phyloP scores from a whole-genome alignment of 2,797 vertebrate species.

The Pygocentrus nattereri region DNA sequence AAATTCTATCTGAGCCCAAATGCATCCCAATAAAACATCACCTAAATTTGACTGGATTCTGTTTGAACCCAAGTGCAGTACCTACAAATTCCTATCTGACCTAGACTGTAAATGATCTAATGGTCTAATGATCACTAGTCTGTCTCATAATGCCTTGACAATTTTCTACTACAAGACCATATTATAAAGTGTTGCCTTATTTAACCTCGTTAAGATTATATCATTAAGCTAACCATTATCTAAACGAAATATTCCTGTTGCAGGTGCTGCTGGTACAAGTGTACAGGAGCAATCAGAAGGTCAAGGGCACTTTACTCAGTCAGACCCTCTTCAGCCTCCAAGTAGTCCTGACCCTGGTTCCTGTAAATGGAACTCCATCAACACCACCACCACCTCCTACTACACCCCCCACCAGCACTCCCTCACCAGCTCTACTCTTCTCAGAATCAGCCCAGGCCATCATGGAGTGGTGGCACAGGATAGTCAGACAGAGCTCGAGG shows the following conservation, averaged over 20 bases:
- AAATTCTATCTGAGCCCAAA: background rate
- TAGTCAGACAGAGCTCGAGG: conserved; percentile 48
- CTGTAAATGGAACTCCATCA: conserved; percentile 62
- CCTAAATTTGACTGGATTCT: no score
- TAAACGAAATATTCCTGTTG: background rate
- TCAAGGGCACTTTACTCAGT: conserved; percentile 37
- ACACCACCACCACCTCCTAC: conserved; percentile 45
- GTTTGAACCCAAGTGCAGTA: no score
- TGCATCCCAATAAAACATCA: background rate
- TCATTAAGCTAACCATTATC: background rate
- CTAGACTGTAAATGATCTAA: no score
- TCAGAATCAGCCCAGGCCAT: conserved; percentile 55
- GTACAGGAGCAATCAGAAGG: conserved; percentile 53
- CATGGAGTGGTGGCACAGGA: conserved; percentile 53
- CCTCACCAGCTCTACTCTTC: conserved; percentile 65
- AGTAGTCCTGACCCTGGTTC: conserved; percentile 59
- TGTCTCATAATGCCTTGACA: background rate
- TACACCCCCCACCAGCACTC: conserved; percentile 44
- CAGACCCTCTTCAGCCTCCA: conserved; percentile 57
- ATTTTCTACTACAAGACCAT: background rate
- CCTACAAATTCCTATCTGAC: no score
- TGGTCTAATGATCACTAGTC: no score
- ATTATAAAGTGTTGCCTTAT: background rate
- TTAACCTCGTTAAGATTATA: background rate
- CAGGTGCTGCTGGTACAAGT: conserved; percentile 29